These are phyloP conservation scores for Leucophora obtusa DNA, from an alignment of 2,888 invertebrate genomes.

Conservation along the genomic window DNA sequence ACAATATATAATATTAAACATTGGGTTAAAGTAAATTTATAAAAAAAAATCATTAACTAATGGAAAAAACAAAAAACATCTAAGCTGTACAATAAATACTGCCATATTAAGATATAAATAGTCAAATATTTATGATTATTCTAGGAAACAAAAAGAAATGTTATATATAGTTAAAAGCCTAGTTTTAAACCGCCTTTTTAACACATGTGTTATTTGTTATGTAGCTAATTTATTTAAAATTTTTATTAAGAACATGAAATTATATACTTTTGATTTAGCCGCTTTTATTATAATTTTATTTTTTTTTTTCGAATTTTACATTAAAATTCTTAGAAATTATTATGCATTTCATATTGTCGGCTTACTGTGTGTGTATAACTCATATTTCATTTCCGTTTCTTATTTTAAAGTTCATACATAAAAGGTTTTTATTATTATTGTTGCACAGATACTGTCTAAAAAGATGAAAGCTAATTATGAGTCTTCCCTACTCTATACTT, in stretches of 20 bases:
- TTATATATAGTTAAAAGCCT: too few species aligned
- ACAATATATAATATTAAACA: neutral
- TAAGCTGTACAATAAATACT: neutral
- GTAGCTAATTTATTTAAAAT: neutral
- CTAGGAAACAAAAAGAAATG: neutral
- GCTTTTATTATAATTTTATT: neutral
- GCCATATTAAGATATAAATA: neutral
- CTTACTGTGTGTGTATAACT: slow-evolving; percentile 34
- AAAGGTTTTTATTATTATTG: slow-evolving; percentile 15
- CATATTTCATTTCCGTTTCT: slow-evolving; percentile 55
- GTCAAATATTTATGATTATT: neutral
- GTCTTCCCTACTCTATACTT: neutral
- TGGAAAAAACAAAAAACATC: neutral
- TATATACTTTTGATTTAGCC: neutral
- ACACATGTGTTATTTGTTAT: neutral
- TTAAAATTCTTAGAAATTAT: slow-evolving; percentile 36
- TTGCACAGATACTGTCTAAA: slow-evolving; percentile 6
- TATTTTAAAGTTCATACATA: neutral
- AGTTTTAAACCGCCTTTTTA: too few species aligned
- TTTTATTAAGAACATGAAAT: neutral
- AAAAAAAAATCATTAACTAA: neutral
- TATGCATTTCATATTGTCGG: slow-evolving; percentile 21
- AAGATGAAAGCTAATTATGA: neutral
- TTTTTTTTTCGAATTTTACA: neutral
- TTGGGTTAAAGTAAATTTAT: neutral